phyloP scores from a whole-genome alignment of 2,797 vertebrate genomes.

The Anisognathus igniventris region DNA sequence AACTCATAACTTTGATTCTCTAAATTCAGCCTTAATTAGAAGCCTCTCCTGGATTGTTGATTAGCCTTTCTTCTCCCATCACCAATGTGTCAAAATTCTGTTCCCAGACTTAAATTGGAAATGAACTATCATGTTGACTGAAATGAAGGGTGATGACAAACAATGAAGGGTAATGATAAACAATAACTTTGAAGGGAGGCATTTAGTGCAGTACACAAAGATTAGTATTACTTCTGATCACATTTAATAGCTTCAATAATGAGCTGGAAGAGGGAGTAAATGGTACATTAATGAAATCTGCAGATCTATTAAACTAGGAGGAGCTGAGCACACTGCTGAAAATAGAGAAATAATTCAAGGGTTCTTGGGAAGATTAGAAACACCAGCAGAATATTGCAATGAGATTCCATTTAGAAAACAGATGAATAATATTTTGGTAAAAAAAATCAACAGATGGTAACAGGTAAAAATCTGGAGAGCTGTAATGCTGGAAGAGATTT shows the following conservation, averaged over 20 bases:
- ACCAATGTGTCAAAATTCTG: constrained; percentile 34
- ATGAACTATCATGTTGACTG: constrained; percentile 43
- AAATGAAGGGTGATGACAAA: constrained; percentile 60
- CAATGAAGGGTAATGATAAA: constrained; percentile 61
- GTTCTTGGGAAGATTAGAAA: constrained; percentile 49
- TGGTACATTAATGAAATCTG: constrained; percentile 69
- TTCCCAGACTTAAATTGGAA: constrained; percentile 50
- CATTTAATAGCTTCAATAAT: constrained; percentile 71
- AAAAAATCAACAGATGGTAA: constrained; percentile 12
- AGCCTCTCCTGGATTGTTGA: not conserved
- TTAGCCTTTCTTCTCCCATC: constrained; percentile 24
- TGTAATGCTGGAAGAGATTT: not conserved
- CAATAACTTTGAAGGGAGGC: constrained; percentile 38
- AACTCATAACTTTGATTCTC: not conserved
- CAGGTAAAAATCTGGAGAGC: not conserved
- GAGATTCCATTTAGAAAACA: constrained; percentile 32
- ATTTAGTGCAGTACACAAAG: constrained; percentile 37
- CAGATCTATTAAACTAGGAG: constrained; percentile 69
- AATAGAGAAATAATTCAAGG: constrained; percentile 52
- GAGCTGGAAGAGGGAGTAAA: constrained; percentile 67
- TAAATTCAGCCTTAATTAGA: constrained; percentile 40
- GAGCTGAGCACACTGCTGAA: constrained; percentile 48
- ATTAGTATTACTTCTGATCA: constrained; percentile 61
- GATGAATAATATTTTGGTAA: constrained; percentile 4
- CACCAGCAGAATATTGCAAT: constrained; percentile 33